Evolutionary conservation across 2,797 vertebrate species (phyloP).

Genomic region (Nyctibius grandis): DNA sequence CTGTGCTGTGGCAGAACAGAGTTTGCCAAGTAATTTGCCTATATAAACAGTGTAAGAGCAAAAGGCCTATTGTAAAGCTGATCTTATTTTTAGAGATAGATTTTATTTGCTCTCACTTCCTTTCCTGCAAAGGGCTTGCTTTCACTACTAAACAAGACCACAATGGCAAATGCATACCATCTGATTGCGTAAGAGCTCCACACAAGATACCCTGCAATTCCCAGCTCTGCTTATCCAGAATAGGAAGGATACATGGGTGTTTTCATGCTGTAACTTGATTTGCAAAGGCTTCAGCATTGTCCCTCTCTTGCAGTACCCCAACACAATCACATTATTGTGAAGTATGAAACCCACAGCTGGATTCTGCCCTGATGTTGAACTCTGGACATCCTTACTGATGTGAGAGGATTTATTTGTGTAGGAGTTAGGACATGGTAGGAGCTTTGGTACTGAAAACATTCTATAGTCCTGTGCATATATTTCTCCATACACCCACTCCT

Average conservation of each 20-base stretch:
- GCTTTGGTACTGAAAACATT: background rate
- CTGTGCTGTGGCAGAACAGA: constrained; percentile 1
- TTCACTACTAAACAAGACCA: background rate
- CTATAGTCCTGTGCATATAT: background rate
- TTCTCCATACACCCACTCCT: background rate
- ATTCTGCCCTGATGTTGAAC: background rate
- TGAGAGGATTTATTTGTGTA: background rate
- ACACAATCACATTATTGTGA: background rate
- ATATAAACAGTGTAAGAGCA: background rate
- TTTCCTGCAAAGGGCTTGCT: background rate
- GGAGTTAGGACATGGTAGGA: background rate
- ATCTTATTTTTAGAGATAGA: constrained; percentile 10
- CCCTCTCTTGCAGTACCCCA: background rate
- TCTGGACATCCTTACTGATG: background rate
- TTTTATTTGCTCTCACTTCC: background rate
- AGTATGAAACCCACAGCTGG: background rate
- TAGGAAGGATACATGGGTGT: background rate
- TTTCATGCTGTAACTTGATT: background rate
- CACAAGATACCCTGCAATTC: background rate
- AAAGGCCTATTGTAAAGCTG: constrained; percentile 13
- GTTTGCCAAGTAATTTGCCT: constrained; percentile 42
- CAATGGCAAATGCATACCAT: background rate
- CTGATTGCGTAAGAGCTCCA: background rate
- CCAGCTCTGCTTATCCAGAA: background rate
- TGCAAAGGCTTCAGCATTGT: background rate